Percentiles rank a stretch among this genome's conserved stretches.
Conservation (phyloP, 2,113 vertebrate genomes). For the Scopus umbretta region DNA sequence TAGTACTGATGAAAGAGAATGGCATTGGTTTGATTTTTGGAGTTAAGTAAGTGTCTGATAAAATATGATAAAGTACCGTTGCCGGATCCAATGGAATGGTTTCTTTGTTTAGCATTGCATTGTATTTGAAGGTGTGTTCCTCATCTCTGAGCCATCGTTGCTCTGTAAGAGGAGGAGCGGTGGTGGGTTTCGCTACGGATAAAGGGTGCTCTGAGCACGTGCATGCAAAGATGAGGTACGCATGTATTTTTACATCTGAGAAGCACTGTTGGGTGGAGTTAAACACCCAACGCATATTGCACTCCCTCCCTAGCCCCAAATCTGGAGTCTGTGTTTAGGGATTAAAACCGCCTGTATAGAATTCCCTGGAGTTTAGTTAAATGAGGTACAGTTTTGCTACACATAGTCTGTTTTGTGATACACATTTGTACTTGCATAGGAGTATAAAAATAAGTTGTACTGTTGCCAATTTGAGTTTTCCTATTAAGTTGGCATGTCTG, state of each 20-base stretch:
- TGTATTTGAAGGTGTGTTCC: not conserved
- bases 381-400: not conserved
- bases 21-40: not conserved
- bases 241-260: accelerated
- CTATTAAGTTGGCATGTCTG: not conserved
- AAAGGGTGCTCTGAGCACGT: not conserved
- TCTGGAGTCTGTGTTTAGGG: not conserved
- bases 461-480: not conserved
- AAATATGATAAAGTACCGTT: not conserved
- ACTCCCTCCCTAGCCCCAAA: not conserved
- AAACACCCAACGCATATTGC: accelerated
- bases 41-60: not conserved
- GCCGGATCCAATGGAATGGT: not conserved
- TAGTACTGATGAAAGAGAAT: not conserved
- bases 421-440: not conserved
- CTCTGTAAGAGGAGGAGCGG: not conserved
- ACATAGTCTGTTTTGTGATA: not conserved
- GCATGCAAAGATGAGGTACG: not conserved
- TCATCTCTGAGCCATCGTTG: not conserved
- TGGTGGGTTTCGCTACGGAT: not conserved
- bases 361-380: not conserved
- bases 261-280: not conserved
- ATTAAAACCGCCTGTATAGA: not conserved
- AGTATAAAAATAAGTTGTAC: not conserved
- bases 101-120: not conserved